Evolutionary conservation across 1,140 invertebrate genomes (phyloP).

Genomic region (Parapsyche elsis): DNA sequence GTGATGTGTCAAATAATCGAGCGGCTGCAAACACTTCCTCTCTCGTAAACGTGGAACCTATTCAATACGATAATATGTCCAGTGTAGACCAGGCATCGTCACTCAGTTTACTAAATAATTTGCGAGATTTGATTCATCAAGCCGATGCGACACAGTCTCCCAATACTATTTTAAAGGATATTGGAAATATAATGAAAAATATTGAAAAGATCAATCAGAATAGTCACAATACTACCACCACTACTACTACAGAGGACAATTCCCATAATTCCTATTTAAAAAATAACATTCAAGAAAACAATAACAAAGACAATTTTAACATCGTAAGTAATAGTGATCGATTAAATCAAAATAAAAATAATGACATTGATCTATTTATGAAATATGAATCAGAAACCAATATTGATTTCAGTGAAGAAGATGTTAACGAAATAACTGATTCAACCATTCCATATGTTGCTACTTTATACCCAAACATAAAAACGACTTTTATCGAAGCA

Average conservation of each 20-base stretch:
- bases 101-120: conserved; percentile 40
- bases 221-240: conserved; percentile 20
- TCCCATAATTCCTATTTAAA: conserved; percentile 2
- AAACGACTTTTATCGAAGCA: conserved; percentile 13
- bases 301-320: conserved; percentile 9
- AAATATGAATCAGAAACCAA: conserved; percentile 27
- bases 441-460: conserved; percentile 38
- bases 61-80: neutral
- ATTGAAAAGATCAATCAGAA: conserved; percentile 48
- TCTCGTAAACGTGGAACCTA: conserved; percentile 26
- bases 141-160: conserved; percentile 32
- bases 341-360: conserved; percentile 8
- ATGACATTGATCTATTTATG: conserved; percentile 17
- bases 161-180: conserved; percentile 48
- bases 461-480: conserved; percentile 26
- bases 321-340: conserved; percentile 21
- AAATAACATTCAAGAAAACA: conserved; percentile 14
- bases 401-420: conserved; percentile 21
- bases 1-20: conserved; percentile 34
- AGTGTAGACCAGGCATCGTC: conserved; percentile 29
- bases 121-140: conserved; percentile 50
- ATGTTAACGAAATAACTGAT: conserved; percentile 20
- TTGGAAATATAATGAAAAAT: conserved; percentile 52
- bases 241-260: neutral
- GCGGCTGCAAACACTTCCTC: conserved; percentile 47